phyloP scores from a whole-genome alignment of 2,797 vertebrate genomes.

The Acrossocheilus fasciatus region DNA sequence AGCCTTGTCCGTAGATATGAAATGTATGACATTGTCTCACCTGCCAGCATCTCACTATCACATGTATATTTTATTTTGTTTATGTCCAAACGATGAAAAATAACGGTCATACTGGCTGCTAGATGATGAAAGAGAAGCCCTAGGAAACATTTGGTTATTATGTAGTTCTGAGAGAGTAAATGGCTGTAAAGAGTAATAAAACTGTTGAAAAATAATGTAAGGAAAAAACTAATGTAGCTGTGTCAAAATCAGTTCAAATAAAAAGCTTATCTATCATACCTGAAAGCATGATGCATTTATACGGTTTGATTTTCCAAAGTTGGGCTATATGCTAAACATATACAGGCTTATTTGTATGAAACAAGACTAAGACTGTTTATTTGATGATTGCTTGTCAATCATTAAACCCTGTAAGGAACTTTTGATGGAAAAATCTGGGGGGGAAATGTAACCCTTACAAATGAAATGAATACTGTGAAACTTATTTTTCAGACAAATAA shows the following conservation, averaged over 20 bases:
- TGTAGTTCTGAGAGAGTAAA: slow-evolving; percentile 6
- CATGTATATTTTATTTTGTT: slow-evolving; percentile 74
- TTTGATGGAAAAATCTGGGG: background rate
- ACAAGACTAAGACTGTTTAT: background rate
- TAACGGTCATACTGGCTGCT: slow-evolving; percentile 59
- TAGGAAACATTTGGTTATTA: slow-evolving; percentile 15
- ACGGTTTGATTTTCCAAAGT: background rate
- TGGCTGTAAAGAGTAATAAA: slow-evolving; percentile 32
- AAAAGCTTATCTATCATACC: background rate
- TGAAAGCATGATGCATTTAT: background rate
- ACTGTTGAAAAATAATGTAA: slow-evolving; percentile 13
- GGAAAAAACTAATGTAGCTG: slow-evolving; percentile 26
- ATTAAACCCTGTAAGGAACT: background rate
- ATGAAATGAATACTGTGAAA: background rate
- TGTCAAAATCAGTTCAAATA: slow-evolving; percentile 24
- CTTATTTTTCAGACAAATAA: background rate
- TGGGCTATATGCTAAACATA: background rate
- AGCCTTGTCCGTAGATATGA: slow-evolving; percentile 59
- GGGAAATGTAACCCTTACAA: background rate
- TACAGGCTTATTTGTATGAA: background rate
- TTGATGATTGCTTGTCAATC: background rate
- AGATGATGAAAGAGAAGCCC: background rate
- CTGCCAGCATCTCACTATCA: slow-evolving; percentile 61
- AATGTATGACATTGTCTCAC: slow-evolving; percentile 52
- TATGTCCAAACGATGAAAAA: slow-evolving; percentile 65